A percentile compares a stretch with the other conserved stretches of the same genome.
phyloP scores from a whole-genome alignment of 1,140 invertebrate genomes.

The Cephus cinctus region DNA sequence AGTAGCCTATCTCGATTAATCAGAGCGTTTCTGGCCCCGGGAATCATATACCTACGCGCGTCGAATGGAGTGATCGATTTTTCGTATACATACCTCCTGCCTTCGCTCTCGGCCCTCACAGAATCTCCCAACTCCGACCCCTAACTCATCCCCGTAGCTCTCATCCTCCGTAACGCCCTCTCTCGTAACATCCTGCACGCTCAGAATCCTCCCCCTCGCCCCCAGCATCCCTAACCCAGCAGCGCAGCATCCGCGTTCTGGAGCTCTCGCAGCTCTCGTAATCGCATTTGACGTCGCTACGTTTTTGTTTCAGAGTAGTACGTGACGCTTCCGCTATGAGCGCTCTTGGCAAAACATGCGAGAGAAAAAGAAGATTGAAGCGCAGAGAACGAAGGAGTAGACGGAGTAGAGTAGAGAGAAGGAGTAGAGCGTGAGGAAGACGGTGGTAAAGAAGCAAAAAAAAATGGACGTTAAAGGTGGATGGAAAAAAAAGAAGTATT shows the following conservation, averaged over 20 bases:
- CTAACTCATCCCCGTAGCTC: too few species aligned
- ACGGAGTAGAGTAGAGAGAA: constrained; percentile 11
- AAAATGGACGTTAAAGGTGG: constrained; percentile 8
- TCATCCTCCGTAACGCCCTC: not conserved
- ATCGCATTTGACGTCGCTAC: constrained; percentile 57
- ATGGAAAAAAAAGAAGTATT: constrained; percentile 7
- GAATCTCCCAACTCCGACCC: constrained; percentile 27
- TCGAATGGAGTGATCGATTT: constrained; percentile 45
- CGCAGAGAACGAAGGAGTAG: constrained; percentile 17
- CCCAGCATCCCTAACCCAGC: constrained; percentile 45
- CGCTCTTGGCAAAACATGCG: constrained; percentile 37
- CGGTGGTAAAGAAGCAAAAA: constrained; percentile 27
- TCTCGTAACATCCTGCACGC: constrained; percentile 27
- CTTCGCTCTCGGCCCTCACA: constrained; percentile 29
- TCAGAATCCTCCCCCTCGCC: constrained; percentile 30
- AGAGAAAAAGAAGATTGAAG: constrained; percentile 20
- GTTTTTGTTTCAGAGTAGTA: constrained; percentile 57
- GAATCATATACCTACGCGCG: constrained; percentile 36
- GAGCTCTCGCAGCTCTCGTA: constrained; percentile 55
- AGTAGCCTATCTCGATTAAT: too few species aligned
- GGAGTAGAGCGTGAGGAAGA: constrained; percentile 16
- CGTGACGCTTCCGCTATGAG: constrained; percentile 49
- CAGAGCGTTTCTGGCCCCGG: constrained; percentile 28
- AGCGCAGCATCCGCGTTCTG: constrained; percentile 53
- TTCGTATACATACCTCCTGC: constrained; percentile 27